Conservation (phyloP, 2,797 vertebrate genomes). For the Leontocebus nigricollis region DNA sequence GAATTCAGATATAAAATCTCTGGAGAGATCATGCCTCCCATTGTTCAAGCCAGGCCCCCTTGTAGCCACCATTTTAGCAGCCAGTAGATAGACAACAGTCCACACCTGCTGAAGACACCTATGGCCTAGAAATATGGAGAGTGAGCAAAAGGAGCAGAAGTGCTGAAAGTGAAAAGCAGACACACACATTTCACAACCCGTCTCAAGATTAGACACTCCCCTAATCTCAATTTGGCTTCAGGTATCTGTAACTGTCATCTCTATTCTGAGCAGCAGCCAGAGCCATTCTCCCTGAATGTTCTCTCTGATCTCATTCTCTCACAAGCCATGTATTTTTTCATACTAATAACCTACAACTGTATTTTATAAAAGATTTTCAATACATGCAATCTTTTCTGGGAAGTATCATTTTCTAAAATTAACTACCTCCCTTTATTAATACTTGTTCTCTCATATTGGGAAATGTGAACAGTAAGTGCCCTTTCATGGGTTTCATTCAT, state of each 20-base stretch:
- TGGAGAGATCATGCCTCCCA: neutral
- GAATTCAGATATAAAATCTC: neutral
- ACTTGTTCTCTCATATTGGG: slow-evolving; percentile 45
- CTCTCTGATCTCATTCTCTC: slow-evolving; percentile 33
- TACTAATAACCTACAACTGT: slow-evolving; percentile 53
- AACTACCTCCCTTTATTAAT: slow-evolving; percentile 63
- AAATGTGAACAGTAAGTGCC: slow-evolving; percentile 58
- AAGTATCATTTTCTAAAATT: slow-evolving; percentile 64
- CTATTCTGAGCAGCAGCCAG: neutral
- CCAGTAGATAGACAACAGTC: neutral
- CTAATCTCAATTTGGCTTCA: neutral
- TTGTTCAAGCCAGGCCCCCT: neutral
- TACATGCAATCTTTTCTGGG: slow-evolving; percentile 36
- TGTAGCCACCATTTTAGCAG: neutral
- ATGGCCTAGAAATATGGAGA: neutral
- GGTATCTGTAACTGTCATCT: neutral
- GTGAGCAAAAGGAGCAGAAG: neutral
- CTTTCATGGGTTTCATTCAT: slow-evolving; percentile 65
- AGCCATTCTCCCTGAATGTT: neutral
- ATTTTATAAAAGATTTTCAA: slow-evolving; percentile 55
- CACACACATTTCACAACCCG: neutral
- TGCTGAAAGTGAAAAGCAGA: neutral
- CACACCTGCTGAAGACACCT: neutral
- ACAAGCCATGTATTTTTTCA: slow-evolving; percentile 7
- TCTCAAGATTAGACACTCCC: neutral